phyloP scores from a whole-genome alignment of 2,113 vertebrate species.

The Anguilla rostrata region DNA sequence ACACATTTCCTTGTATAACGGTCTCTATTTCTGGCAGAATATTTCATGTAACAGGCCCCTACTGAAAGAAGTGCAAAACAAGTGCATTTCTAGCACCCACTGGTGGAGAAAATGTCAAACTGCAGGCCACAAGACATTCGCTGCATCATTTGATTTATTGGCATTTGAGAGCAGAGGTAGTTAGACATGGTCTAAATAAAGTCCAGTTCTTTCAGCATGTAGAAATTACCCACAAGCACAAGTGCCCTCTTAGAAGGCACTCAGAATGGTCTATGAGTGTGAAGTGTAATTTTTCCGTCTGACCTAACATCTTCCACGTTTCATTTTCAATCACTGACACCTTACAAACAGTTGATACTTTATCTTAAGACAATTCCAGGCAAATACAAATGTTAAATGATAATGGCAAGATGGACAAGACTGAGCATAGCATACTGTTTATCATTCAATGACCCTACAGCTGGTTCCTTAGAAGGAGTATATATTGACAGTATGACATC shows the following conservation, averaged over 20 bases:
- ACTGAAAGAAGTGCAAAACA: conserved; percentile 1
- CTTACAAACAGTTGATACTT: background rate
- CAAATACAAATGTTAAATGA: background rate
- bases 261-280: background rate
- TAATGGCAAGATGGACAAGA: background rate
- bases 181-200: too few species aligned
- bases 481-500: background rate
- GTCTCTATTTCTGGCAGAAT: background rate
- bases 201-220: background rate
- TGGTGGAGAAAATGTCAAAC: conserved; percentile 6
- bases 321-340: background rate
- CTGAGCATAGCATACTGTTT: too few species aligned
- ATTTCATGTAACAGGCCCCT: background rate
- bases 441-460: too few species aligned
- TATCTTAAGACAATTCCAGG: background rate
- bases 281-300: background rate
- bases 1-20: background rate
- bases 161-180: background rate
- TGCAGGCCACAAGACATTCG: background rate
- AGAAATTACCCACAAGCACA: background rate
- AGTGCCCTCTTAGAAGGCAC: background rate
- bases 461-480: background rate
- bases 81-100: background rate
- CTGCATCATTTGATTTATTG: background rate
- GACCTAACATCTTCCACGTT: background rate